These are phyloP conservation scores for Callaeas wilsoni DNA, from an alignment of 2,113 vertebrate genomes.

Conservation along the genomic window DNA sequence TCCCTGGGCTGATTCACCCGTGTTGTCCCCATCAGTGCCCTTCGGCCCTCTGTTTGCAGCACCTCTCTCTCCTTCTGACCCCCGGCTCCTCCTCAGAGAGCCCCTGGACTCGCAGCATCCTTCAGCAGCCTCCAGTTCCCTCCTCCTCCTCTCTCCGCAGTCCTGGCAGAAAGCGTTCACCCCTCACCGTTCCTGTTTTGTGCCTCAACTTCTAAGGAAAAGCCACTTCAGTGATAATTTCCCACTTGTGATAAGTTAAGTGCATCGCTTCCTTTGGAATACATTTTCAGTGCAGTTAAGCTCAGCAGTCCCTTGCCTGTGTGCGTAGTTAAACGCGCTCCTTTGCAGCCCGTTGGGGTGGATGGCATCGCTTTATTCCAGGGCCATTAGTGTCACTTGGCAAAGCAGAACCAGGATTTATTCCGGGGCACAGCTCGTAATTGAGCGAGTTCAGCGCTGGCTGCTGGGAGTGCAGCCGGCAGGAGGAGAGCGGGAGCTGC, in stretches of 20 bases:
- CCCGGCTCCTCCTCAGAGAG: background rate
- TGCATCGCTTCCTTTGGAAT: conserved; percentile 68
- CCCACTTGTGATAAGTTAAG: conserved; percentile 74
- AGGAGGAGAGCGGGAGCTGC: background rate
- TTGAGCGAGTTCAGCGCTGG: conserved; percentile 13
- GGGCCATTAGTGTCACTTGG: conserved; percentile 70
- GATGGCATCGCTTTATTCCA: conserved; percentile 66
- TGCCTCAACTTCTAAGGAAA: conserved; percentile 47
- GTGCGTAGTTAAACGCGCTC: conserved; percentile 56
- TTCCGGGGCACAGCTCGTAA: conserved; percentile 59
- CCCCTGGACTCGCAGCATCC: background rate
- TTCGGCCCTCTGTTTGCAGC: background rate
- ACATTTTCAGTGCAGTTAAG: conserved; percentile 67
- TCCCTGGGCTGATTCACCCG: background rate
- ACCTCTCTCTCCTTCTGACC: fast-evolving
- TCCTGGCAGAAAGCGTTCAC: background rate
- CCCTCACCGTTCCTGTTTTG: conserved; percentile 19
- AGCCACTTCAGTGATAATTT: conserved; percentile 71
- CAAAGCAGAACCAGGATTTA: conserved; percentile 70
- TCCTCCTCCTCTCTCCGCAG: background rate
- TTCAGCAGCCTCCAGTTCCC: background rate
- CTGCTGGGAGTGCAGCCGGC: background rate
- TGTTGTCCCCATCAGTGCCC: background rate
- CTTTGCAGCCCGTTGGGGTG: conserved; percentile 63
- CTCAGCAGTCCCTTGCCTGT: conserved; percentile 64